Base-by-base conservation (phyloP, 2,888 invertebrate genomes). In the Lymantria monacha region DNA sequence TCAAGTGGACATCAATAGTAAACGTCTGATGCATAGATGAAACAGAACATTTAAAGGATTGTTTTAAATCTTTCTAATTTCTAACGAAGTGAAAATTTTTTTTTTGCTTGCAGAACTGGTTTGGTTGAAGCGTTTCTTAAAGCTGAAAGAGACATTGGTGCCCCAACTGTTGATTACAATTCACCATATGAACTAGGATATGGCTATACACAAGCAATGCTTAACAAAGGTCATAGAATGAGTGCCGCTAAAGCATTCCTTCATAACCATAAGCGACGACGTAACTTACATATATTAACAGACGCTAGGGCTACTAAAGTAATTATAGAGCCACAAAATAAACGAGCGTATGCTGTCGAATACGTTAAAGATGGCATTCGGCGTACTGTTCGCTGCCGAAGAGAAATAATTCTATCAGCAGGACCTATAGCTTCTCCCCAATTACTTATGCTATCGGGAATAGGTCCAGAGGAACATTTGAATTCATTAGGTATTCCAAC, bases 371-470 rank as follows among this genome's bases (percentile, higher is more conserved):
- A 93, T 48, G 91, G 92, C 10, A 75, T 82, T 9, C 83, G 79
- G 42, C 80, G 83, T 44, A 86, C 80, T 11, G 94, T 93, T 0
- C 87, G 87, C n/a, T 95, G 95, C 7, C 92, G 92, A 41, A 95
- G 95, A 70, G 97, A 97, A 86, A 93, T 98, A 0, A 95, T 98
- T 55, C 72, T 98, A 14, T 95, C 96, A 9, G 97, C 96, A 0
- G 98, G 98, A 0, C 93, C 97, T 0, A 94, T 98, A 57, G 96
- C 96, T 68, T 96, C 97, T 0, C 97, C 98, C 0, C 98, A 98
- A 79, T 76, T 98, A 12, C 92, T 98, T n/a, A 96, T 98, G 96
- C 82, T 98, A 1, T 97, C 97, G 7, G 97, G 97, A 10, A 76
- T 94, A 11, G 94, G 94, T 0, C 93, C 93, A 0, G 79, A 81